phyloP scores from a whole-genome alignment of 2,113 vertebrate genomes.

The Mirounga angustirostris region DNA sequence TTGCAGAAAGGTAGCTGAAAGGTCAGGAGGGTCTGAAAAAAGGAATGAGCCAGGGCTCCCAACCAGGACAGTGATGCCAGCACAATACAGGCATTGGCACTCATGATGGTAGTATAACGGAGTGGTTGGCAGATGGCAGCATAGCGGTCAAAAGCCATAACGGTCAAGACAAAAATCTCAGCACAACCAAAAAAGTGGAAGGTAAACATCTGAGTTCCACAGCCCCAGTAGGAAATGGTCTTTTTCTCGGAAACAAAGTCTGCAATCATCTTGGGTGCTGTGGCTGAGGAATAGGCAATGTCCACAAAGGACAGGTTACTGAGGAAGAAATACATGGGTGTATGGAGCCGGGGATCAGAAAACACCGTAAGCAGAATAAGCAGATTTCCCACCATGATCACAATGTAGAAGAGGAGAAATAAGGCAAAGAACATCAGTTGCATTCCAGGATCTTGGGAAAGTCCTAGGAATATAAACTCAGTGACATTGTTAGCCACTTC shows the following conservation, averaged over 20 bases:
- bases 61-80: slow-evolving; percentile 66
- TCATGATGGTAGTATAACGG: slow-evolving; percentile 55
- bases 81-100: not conserved
- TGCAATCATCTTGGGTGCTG: slow-evolving; percentile 72
- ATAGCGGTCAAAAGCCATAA: slow-evolving; percentile 76
- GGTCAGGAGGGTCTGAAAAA: slow-evolving; percentile 70
- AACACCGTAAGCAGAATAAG: slow-evolving; percentile 64
- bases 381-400: slow-evolving; percentile 62
- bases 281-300: slow-evolving; percentile 72
- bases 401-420: slow-evolving; percentile 56
- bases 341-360: slow-evolving; percentile 49
- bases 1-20: slow-evolving; percentile 78
- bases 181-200: slow-evolving; percentile 78
- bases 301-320: slow-evolving; percentile 75
- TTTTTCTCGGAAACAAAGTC: slow-evolving; percentile 73
- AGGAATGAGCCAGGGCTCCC: slow-evolving; percentile 63
- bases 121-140: slow-evolving; percentile 73
- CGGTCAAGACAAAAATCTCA: slow-evolving; percentile 72
- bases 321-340: slow-evolving; percentile 78
- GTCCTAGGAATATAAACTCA: slow-evolving; percentile 75
- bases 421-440: slow-evolving; percentile 55
- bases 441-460: slow-evolving; percentile 66
- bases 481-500: slow-evolving; percentile 70
- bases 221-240: slow-evolving; percentile 73
- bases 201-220: slow-evolving; percentile 73